Evolutionary conservation across 2,797 vertebrate species (phyloP).

Genomic region (Danio jaintianensis): DNA sequence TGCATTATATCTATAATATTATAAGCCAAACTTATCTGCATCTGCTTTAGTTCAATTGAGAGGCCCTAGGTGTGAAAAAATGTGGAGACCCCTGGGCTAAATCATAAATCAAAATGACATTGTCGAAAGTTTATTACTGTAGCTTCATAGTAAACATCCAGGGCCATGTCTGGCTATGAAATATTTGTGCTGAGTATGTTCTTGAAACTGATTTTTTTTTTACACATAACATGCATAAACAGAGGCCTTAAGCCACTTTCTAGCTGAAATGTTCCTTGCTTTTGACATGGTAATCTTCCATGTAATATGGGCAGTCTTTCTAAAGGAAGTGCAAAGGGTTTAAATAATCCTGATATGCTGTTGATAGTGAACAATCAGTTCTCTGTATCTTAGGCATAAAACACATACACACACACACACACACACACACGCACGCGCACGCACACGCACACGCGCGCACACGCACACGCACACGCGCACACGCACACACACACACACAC

Average conservation of each 20-base stretch:
- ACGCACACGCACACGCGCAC: too few species aligned
- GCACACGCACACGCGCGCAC: too few species aligned
- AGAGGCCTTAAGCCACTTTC: slow-evolving; percentile 36
- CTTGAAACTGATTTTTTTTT: slow-evolving; percentile 37
- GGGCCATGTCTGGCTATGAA: neutral
- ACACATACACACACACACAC: too few species aligned
- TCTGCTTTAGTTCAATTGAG: too few species aligned
- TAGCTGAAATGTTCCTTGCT: slow-evolving; percentile 63
- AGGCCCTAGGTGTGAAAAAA: neutral
- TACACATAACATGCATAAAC: slow-evolving; percentile 53
- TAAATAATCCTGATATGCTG: slow-evolving; percentile 12
- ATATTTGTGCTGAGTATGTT: slow-evolving; percentile 32
- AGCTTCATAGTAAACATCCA: neutral
- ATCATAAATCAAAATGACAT: neutral
- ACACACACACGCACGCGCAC: too few species aligned
- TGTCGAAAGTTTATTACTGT: neutral
- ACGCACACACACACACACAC: too few species aligned
- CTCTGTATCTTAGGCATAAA: slow-evolving; percentile 42
- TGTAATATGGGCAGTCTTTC: slow-evolving; percentile 48
- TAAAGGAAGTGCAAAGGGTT: slow-evolving; percentile 48
- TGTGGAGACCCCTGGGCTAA: neutral
- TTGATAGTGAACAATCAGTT: slow-evolving; percentile 25
- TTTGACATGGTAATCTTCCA: slow-evolving; percentile 38
- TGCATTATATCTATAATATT: too few species aligned
- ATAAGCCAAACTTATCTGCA: too few species aligned